Percentiles rank a stretch among this genome's conserved stretches.
Conservation (phyloP, 2,888 invertebrate species). For the Heliconius sara region DNA sequence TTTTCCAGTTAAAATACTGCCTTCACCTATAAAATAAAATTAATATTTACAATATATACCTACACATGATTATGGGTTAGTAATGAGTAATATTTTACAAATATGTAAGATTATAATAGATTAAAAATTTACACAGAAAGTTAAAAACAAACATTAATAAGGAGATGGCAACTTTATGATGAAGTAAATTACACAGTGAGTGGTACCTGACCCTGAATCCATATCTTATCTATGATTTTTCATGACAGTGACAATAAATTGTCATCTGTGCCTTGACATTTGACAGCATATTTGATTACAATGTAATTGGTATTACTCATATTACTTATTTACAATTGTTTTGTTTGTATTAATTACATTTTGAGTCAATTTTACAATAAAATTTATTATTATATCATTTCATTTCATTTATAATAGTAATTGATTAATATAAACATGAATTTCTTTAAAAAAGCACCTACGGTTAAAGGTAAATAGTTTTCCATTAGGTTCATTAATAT, state of each 20-base stretch:
- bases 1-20: no score
- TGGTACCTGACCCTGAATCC: no score
- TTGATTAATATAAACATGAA: slow-evolving; percentile 62
- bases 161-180: no score
- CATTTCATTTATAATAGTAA: not conserved
- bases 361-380: not conserved
- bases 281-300: not conserved
- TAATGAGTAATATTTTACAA: no score
- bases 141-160: no score
- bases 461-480: slow-evolving; percentile 82
- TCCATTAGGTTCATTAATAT: not conserved
- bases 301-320: slow-evolving; percentile 9
- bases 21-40: no score
- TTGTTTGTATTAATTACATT: not conserved
- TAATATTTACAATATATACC: no score
- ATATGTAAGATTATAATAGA: no score
- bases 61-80: no score
- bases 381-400: not conserved
- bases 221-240: not conserved
- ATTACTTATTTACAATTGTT: not conserved
- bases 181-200: no score
- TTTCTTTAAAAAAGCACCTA: slow-evolving; percentile 86
- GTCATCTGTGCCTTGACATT: no score
- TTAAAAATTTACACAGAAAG: no score
- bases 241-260: not conserved